phyloP scores from a whole-genome alignment of 1,140 invertebrate species.

The Heterodera carotae region DNA sequence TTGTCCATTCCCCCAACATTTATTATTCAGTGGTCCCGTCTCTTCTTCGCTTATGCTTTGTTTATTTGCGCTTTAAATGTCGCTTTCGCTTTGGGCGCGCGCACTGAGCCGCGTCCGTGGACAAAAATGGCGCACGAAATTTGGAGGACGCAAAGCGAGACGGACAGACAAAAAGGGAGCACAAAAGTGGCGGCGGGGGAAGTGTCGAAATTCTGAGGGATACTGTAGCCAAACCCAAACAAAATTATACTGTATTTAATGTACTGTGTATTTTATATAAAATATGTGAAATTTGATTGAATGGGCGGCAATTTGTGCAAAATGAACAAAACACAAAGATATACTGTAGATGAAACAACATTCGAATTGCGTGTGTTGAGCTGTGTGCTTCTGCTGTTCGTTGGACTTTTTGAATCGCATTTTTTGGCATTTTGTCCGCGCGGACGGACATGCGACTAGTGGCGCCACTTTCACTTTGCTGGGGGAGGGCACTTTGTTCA shows the following conservation, averaged over 20 bases:
- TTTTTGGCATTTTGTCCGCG: background rate
- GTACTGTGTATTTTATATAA: background rate
- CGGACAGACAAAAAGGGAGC: background rate
- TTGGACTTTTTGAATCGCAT: background rate
- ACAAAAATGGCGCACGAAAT: background rate
- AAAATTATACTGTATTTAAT: background rate
- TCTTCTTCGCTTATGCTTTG: slow-evolving; percentile 21
- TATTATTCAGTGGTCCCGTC: slow-evolving; percentile 19
- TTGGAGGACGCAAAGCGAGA: background rate
- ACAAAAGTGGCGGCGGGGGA: no score
- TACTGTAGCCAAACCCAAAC: background rate
- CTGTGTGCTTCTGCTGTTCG: background rate
- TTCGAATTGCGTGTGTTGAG: background rate
- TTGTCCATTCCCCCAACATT: background rate
- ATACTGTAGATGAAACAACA: background rate
- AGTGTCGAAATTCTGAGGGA: no score
- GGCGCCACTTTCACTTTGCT: background rate
- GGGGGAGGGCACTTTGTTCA: no score
- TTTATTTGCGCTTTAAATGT: slow-evolving; percentile 5
- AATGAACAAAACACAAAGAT: background rate
- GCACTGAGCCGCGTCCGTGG: slow-evolving; percentile 7
- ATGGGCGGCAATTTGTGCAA: background rate
- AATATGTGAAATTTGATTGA: background rate
- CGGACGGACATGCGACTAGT: background rate
- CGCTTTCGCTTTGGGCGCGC: slow-evolving; percentile 17